Base-by-base conservation (phyloP, 2,888 invertebrate genomes). In the Tiliacea aurago region DNA sequence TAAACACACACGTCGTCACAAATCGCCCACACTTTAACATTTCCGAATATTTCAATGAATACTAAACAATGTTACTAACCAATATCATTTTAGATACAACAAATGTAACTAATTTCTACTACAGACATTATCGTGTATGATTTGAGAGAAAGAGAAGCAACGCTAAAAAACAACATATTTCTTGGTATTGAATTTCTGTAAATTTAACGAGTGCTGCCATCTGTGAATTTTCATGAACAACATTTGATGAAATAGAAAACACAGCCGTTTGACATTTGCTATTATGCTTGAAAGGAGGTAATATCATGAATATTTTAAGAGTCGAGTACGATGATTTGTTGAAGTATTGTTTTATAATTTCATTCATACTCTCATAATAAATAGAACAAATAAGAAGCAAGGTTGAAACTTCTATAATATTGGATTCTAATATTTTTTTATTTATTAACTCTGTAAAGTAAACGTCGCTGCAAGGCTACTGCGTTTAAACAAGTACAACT, bases 101-200 rank as follows among this genome's bases (percentile, higher is more conserved):
- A 74, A 76, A 77, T 73, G 53, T 76, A 71, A 83, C 70, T 67
- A 78, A 80, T 83, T 86, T 78, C 70, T 80, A 77, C 77, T 73
- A 81, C 70, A 73, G 71, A 76, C 78, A 76, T 62, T 77, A 80
- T 81, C 86, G 80, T 68, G 70, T 59, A 84, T 28, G 80, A 84
- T 86, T 88, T 87, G 91, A 90, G 89, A 88, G 91, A 93, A 90
- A 93, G 91, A 94, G 93, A 94, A 93, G 91, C 92, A 92, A 92
- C 89, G 90, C 88, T 92, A 91, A 92, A 87, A 84, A 79, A 85
- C 80, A 83, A 83, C 83, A 87, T 86, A 86, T 2, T 86, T 88
- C 87, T 87, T 86, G 77, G 88, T 93, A 94, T 94, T 92, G 93
- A 93, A 92, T 94, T 94, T 94, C 90, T 87, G 87, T 90, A 90